Base-by-base conservation (phyloP, 35 echinoderm and acorn worm genomes). In the Nesometra sesokonis region DNA sequence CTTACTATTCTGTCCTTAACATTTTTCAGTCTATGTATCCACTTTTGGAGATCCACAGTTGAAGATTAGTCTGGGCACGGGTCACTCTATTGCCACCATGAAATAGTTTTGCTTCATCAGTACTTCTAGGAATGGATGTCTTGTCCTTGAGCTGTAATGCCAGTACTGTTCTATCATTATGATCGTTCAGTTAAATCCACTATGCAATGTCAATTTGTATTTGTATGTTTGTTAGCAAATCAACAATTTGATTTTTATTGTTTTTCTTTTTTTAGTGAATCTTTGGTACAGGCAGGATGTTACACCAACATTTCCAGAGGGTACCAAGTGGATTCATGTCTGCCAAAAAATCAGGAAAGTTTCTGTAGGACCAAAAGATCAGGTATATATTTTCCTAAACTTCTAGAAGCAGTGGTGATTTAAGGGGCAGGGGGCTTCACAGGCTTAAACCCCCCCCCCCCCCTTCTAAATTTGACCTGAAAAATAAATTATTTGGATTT, bases 301-400 rank as follows among this genome's bases (percentile, higher is more conserved):
- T 57, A 97, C 95, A 15, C 86, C 89, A 78, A 97, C 93, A 36
- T 97, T 97, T 82, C 95, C 95, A 76, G 95, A 97, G 38, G 95
- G 95, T 77, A 97, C 95, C 15, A 76, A 86, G 33, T 97, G 95
- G 95, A 97, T 97, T 47, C 83, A 86, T 32, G 95, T 97, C 76
- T 89, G 95, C 85, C 86, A 89, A 32, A 91, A 91, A 37, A 87
- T 97, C 23, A 82, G 89, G 39, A 91, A 89, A 52, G 91, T 97
- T 21, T 93, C 95, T 33, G 85, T 97, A 30, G 95, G 95, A 77
- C 95, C 95, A 30, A 89, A 91, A 84, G 91, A 93, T 85, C 95
- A 97, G 89, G 95, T 97, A 87, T 35, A 35, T n/a, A n/a, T n/a
- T 9, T 30, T 32, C 23, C 32, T 32, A 8, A 29, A 27, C n/a